Evolutionary conservation across 1,140 invertebrate species (phyloP).

Genomic region (Papilio polytes): DNA sequence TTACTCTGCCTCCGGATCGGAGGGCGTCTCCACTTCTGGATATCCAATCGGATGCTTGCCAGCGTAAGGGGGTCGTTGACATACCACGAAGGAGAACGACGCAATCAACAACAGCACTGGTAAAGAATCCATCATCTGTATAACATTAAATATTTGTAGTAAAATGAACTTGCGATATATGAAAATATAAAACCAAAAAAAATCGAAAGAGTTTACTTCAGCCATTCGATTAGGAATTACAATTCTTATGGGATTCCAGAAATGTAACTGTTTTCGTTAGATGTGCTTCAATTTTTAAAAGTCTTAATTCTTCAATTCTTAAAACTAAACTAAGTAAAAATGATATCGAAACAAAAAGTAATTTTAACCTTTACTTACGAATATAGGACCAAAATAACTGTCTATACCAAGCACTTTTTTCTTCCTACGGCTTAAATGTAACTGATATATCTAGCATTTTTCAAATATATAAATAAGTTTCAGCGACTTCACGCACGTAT

Average conservation of each 20-base stretch:
- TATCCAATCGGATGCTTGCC: slow-evolving; percentile 68
- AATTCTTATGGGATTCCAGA: too few species aligned
- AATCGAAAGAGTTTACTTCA: too few species aligned
- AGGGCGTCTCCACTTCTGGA: slow-evolving; percentile 52
- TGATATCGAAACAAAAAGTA: neutral
- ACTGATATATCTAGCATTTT: neutral
- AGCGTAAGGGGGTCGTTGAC: slow-evolving; percentile 69
- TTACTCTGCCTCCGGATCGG: slow-evolving; percentile 48
- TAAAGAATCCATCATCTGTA: slow-evolving; percentile 49
- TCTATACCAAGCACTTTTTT: neutral
- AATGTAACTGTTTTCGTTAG: too few species aligned
- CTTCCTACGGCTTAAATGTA: neutral
- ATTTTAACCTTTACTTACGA: neutral
- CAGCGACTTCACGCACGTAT: neutral
- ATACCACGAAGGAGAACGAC: slow-evolving; percentile 47
- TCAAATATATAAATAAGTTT: neutral
- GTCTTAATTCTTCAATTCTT: too few species aligned
- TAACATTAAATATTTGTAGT: neutral
- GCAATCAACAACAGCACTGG: slow-evolving; percentile 48
- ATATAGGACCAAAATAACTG: neutral
- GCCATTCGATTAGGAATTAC: too few species aligned
- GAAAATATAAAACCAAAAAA: too few species aligned
- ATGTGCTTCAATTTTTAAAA: too few species aligned
- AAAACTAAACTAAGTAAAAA: too few species aligned
- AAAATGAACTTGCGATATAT: too few species aligned